A percentile compares a stretch with the other conserved stretches of the same genome.
These are phyloP conservation scores for Leptoteleia sp. DNA, from an alignment of 1,140 invertebrate genomes.

Conservation along the genomic window DNA sequence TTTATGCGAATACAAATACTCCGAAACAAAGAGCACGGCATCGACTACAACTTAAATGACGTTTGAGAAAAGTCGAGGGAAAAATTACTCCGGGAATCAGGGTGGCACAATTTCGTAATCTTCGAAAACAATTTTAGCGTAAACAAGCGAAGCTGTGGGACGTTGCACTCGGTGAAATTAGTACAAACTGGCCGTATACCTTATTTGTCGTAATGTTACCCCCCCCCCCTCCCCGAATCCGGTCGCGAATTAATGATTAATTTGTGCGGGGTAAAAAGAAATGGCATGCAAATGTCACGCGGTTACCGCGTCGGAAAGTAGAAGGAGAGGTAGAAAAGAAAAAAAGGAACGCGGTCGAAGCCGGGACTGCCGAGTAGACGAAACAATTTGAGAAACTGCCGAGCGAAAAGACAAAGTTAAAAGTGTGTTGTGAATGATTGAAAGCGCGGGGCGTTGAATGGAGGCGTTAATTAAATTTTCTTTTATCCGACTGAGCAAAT, in stretches of 20 bases:
- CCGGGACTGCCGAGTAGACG: neutral
- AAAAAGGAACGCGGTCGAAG: neutral
- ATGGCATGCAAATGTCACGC: too few species aligned
- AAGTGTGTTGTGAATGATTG: slow-evolving; percentile 42
- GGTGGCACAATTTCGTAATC: slow-evolving; percentile 28
- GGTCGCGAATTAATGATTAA: too few species aligned
- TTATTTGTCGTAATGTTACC: too few species aligned
- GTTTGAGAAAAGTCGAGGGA: slow-evolving; percentile 19
- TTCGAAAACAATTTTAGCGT: slow-evolving; percentile 6
- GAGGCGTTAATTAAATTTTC: slow-evolving; percentile 56
- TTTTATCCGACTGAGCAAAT: slow-evolving; percentile 50
- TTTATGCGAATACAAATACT: slow-evolving; percentile 22
- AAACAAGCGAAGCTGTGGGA: too few species aligned
- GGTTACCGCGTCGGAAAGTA: too few species aligned
- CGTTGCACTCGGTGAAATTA: too few species aligned
- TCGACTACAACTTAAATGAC: slow-evolving; percentile 21
- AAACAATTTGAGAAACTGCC: slow-evolving; percentile 23
- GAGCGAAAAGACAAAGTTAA: slow-evolving; percentile 14
- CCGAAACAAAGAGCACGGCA: slow-evolving; percentile 4
- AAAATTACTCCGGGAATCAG: slow-evolving; percentile 15
- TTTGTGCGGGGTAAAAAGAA: too few species aligned
- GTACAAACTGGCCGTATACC: too few species aligned
- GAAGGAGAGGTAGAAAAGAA: too few species aligned
- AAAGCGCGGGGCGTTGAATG: slow-evolving; percentile 24
- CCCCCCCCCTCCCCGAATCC: too few species aligned